phyloP scores from a whole-genome alignment of 1,140 invertebrate species.

The Dinoponera quadriceps region DNA sequence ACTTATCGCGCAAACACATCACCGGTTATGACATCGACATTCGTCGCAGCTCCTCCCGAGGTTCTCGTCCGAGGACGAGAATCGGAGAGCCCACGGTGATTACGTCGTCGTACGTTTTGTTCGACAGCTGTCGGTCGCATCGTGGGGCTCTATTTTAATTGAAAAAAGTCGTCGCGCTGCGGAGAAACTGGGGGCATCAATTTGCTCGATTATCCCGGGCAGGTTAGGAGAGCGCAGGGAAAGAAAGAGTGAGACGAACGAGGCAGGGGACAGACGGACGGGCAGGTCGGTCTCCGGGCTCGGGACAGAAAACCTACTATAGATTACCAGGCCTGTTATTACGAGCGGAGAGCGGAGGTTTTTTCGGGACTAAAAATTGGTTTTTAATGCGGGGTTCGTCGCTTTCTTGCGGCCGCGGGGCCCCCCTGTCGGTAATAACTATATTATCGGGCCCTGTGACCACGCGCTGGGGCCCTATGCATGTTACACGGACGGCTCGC shows the following conservation, averaged over 20 bases:
- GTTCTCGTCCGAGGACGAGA: neutral
- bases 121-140: conserved; percentile 79
- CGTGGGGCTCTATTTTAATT: conserved; percentile 80
- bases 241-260: neutral
- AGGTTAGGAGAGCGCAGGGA: conserved; percentile 42
- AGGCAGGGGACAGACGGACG: conserved; percentile 8
- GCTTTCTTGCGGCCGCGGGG: conserved; percentile 80
- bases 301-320: conserved; percentile 85
- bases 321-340: conserved; percentile 85
- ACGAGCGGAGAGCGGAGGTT: conserved; percentile 80
- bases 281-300: conserved; percentile 72
- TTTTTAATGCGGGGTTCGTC: conserved; percentile 85
- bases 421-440: conserved; percentile 81
- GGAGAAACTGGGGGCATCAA: conserved; percentile 76
- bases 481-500: conserved; percentile 34
- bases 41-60: neutral
- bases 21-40: neutral
- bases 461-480: conserved; percentile 67
- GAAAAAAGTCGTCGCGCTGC: conserved; percentile 79
- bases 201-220: conserved; percentile 80
- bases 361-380: conserved; percentile 85
- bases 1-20: conserved; percentile 14
- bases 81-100: conserved; percentile 39
- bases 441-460: conserved; percentile 80
- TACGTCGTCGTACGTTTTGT: conserved; percentile 64